Conservation (phyloP, 2,113 vertebrate genomes). For the Cyprinodon variegatus region DNA sequence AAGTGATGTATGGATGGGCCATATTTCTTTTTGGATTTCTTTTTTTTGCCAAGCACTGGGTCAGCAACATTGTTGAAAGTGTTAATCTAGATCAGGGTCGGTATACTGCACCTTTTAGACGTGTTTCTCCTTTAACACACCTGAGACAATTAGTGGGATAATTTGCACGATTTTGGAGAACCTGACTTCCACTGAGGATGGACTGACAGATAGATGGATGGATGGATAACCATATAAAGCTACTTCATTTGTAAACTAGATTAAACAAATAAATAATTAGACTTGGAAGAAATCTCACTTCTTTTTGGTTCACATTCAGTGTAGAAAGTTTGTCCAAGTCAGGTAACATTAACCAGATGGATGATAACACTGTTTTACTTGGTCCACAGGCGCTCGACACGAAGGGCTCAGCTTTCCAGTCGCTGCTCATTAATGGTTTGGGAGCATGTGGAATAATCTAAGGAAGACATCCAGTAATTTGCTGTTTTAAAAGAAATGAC, state of each 20-base stretch:
- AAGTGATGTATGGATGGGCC: too few relatives aligned
- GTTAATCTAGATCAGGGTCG: too few relatives aligned
- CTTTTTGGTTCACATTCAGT: conserved; percentile 5
- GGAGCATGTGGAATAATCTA: background rate
- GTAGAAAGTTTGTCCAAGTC: background rate
- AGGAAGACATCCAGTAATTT: background rate
- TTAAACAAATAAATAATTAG: background rate
- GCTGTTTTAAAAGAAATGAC: background rate
- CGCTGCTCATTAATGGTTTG: background rate
- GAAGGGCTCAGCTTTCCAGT: background rate
- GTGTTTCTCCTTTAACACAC: too few relatives aligned
- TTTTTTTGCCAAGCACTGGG: too few relatives aligned
- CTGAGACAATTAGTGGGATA: too few relatives aligned
- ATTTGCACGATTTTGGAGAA: too few relatives aligned
- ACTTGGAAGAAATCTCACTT: conserved; percentile 7
- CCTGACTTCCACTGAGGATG: too few relatives aligned
- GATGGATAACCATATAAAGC: background rate
- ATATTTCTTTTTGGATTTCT: background rate
- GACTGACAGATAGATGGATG: too few relatives aligned
- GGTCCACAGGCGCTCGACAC: background rate
- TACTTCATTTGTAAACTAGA: conserved; percentile 14
- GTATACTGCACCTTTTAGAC: too few relatives aligned
- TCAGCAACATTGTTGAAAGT: too few relatives aligned
- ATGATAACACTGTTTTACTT: background rate
- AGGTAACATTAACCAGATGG: conserved; percentile 18